These are phyloP conservation scores for Apteryx owenii DNA, from an alignment of 2,113 vertebrate species.

Conservation along the genomic window DNA sequence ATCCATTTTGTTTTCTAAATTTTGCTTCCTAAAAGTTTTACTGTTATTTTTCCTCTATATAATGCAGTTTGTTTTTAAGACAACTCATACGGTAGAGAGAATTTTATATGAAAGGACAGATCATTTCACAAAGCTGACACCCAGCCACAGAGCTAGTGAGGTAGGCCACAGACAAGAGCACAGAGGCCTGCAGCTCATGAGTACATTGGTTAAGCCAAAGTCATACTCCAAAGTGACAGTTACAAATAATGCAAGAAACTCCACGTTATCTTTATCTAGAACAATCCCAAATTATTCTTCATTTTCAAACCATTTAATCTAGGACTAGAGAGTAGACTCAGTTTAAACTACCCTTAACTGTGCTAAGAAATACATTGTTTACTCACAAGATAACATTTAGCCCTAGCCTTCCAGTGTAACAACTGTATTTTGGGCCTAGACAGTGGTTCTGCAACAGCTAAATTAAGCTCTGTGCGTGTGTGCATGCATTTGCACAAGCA, in stretches of 20 bases:
- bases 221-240: background rate
- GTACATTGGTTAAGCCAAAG: background rate
- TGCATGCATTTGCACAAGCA: background rate
- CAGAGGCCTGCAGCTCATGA: background rate
- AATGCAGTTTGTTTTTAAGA: background rate
- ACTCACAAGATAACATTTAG: background rate
- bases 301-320: background rate
- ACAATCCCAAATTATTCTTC: background rate
- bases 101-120: background rate
- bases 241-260: background rate
- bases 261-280: background rate
- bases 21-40: background rate
- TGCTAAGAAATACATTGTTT: background rate
- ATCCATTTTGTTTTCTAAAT: background rate
- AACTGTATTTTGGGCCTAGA: background rate
- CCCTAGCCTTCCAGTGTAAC: background rate
- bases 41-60: background rate
- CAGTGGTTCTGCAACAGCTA: background rate
- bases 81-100: background rate
- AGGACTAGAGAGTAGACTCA: background rate
- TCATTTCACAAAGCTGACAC: background rate
- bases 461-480: background rate
- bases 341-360: background rate
- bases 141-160: background rate
- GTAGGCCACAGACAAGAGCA: background rate